Percentiles rank a stretch among this genome's conserved stretches.
Conservation (phyloP, 2,797 vertebrate genomes). For the Galago senegalensis region DNA sequence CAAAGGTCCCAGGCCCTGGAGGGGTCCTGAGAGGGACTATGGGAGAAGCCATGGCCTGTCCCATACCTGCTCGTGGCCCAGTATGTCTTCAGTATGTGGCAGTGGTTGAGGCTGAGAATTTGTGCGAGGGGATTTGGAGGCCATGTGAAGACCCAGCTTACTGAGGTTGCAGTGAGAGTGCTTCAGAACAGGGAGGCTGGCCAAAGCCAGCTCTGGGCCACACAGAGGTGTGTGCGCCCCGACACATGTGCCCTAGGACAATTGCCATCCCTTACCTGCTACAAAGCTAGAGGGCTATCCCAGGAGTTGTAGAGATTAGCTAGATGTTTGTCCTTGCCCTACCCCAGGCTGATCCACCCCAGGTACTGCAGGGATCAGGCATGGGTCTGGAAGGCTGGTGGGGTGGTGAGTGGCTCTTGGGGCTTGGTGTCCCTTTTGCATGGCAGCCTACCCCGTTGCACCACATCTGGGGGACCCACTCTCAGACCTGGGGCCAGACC, state of each 20-base stretch:
- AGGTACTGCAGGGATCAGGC: constrained; percentile 7
- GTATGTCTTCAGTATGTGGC: neutral
- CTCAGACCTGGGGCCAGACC: neutral
- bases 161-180: neutral
- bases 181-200: neutral
- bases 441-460: neutral
- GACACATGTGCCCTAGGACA: neutral
- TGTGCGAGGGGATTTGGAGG: neutral
- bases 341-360: neutral
- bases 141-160: neutral
- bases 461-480: neutral
- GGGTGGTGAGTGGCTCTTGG: neutral
- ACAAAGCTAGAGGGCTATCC: neutral
- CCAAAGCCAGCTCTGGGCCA: neutral
- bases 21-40: neutral
- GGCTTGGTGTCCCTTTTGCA: neutral
- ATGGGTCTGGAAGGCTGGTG: neutral
- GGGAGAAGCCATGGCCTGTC: no score
- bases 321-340: constrained; percentile 17
- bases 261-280: neutral
- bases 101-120: neutral
- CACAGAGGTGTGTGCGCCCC: fast-evolving
- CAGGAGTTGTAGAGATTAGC: neutral
- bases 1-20: neutral
- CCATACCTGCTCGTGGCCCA: neutral